Evolutionary conservation across 2,113 vertebrate genomes (phyloP).

Genomic region (Cynopterus brachyotis): DNA sequence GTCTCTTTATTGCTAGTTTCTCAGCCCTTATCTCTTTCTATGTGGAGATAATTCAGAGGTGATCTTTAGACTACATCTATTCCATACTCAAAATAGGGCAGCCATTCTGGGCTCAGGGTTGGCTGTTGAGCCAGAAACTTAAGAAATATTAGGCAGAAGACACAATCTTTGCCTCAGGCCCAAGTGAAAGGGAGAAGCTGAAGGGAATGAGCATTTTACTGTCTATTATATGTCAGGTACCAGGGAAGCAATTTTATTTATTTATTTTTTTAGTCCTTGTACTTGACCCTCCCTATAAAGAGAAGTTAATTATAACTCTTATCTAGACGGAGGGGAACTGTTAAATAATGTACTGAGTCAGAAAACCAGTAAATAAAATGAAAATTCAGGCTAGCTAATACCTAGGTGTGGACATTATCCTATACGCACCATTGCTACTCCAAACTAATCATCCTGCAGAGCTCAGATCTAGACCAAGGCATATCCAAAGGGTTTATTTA

Average conservation of each 20-base stretch:
- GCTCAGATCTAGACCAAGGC: not conserved
- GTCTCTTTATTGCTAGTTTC: not conserved
- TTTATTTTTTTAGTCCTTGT: conserved; percentile 3
- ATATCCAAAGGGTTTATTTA: not conserved
- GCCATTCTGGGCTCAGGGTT: not conserved
- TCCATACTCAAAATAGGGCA: not conserved
- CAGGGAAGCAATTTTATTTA: not conserved
- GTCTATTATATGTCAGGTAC: not conserved
- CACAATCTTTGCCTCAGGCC: not conserved
- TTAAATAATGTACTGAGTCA: not conserved
- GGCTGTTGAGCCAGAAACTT: not conserved
- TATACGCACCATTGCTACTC: not conserved
- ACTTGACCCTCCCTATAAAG: not conserved
- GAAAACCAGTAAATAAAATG: not conserved
- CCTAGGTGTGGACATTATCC: not conserved
- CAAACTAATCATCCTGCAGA: not conserved
- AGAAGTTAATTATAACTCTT: not conserved
- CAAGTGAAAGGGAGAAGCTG: not conserved
- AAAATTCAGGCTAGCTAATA: not conserved
- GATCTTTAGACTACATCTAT: not conserved
- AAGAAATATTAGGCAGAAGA: not conserved
- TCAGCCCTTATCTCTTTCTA: not conserved
- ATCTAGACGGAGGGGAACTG: not conserved
- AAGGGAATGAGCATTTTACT: not conserved
- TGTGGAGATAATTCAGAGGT: not conserved